Base-by-base conservation (phyloP, 2,113 vertebrate species). In the Prietella phreatophila region DNA sequence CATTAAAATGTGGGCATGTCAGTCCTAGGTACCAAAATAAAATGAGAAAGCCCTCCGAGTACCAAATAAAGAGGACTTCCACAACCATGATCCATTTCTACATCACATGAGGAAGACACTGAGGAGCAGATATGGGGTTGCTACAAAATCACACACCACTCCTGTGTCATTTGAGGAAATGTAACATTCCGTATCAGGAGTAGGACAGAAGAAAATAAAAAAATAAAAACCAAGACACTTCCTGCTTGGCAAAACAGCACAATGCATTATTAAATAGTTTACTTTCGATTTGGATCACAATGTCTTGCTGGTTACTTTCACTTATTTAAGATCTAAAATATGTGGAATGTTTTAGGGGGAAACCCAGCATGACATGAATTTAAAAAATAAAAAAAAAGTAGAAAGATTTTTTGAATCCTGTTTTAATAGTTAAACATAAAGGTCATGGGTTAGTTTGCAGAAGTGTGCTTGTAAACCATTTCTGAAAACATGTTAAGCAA, bases 231-330 rank as follows among this genome's bases (percentile, higher is more conserved):
- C 0, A 36, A 82, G 6, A 67, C 58, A 85, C 84, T 84, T 90
- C 85, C 82, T 82, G 75, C 71, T 86, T 63, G 20, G 60, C 4
- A 56, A 84, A 27, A n/a, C 4, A n/a, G 9, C 17, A 69, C 7
- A 25, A 47, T 2, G 20, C 5, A 55, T 27, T 25, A 9, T 47
- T 42, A 58, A n/a, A 60, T 2, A 6, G 30, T 80, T 86, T 90
- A 42, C 80, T 90, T 90, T 88, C 73, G 36, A 39, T 88, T 89
- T 75, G 5, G 19, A 84, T 56, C 42, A 6, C 55, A 36, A 76
- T 7, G 13, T 25, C 27, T 60, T 15, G 1, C 33, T 27, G 63
- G 4, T 75, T 27, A 11, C 65, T 56, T 71, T 71, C 65, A 73
- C n/a, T 56, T 67, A 55, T 0, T 58, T 61, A 25, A 11, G 19